phyloP scores from a whole-genome alignment of 2,113 vertebrate genomes.

The Hucho hucho region DNA sequence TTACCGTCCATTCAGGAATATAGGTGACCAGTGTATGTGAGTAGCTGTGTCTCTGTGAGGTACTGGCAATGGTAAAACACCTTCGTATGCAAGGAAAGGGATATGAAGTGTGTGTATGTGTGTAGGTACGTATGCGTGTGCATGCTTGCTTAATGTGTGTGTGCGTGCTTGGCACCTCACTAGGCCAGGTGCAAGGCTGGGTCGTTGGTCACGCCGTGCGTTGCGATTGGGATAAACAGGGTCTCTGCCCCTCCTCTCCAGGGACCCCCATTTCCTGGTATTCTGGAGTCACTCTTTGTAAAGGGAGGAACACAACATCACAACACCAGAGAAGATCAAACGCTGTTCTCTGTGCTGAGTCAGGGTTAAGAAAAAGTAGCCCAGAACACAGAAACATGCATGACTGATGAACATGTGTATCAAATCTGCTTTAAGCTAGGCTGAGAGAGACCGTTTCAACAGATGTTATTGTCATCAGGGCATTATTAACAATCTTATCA shows the following conservation, averaged over 20 bases:
- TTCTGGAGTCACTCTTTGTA: slow-evolving; percentile 51
- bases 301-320: slow-evolving; percentile 65
- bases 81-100: no score
- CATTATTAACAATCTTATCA: no score
- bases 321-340: slow-evolving; percentile 63
- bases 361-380: slow-evolving; percentile 62
- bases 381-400: slow-evolving; percentile 43
- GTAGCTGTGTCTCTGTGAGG: no score
- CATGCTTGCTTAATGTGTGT: slow-evolving; percentile 25
- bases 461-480: no score
- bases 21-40: no score
- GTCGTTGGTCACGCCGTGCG: slow-evolving; percentile 51
- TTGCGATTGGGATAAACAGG: slow-evolving; percentile 69
- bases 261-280: slow-evolving; percentile 66
- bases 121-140: neutral
- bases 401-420: slow-evolving; percentile 17
- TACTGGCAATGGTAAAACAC: no score
- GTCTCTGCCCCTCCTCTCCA: slow-evolving; percentile 59
- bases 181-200: slow-evolving; percentile 67
- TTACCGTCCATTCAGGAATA: no score
- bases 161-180: slow-evolving; percentile 48
- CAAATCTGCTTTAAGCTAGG: no score
- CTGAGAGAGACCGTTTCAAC: no score
- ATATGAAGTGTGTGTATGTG: neutral
- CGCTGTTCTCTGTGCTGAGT: slow-evolving; percentile 58